Percentiles rank a stretch among this genome's conserved stretches.
Evolutionary conservation across 1,140 invertebrate species (phyloP).

Genomic region (Glossosoma conforme): DNA sequence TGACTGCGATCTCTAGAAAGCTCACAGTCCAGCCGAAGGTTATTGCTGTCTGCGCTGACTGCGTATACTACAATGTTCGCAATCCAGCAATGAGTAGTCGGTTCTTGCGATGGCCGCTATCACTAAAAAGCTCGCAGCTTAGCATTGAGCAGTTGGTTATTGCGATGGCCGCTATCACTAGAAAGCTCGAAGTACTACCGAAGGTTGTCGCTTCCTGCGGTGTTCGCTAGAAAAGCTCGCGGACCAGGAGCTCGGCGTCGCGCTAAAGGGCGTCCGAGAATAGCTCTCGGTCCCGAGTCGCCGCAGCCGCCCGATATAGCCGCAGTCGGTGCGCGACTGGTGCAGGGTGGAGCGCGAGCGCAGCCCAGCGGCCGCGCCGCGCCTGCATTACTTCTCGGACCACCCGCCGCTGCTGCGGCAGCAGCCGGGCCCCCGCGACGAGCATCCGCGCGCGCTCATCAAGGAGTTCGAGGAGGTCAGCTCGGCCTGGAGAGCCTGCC

Average conservation of each 20-base stretch:
- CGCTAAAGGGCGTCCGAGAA: background rate
- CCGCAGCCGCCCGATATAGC: conserved; percentile 33
- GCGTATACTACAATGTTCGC: too few relatives aligned
- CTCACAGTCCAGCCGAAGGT: too few relatives aligned
- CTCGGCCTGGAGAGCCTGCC: conserved; percentile 65
- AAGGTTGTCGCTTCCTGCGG: too few relatives aligned
- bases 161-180: too few relatives aligned
- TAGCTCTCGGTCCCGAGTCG: conserved; percentile 12
- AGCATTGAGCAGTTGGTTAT: too few relatives aligned
- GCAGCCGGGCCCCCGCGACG: conserved; percentile 51
- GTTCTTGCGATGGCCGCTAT: too few relatives aligned
- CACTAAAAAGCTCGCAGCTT: too few relatives aligned
- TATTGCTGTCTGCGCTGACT: too few relatives aligned
- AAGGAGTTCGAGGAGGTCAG: conserved; percentile 78
- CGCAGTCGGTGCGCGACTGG: conserved; percentile 12
- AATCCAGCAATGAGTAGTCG: too few relatives aligned
- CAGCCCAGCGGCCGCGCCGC: conserved; percentile 8
- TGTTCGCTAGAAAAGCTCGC: too few relatives aligned
- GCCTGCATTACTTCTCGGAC: conserved; percentile 68
- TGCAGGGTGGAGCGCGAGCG: conserved; percentile 19
- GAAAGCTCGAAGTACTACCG: background rate
- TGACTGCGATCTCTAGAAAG: too few relatives aligned
- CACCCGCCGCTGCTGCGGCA: conserved; percentile 53
- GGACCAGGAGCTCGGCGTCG: background rate
- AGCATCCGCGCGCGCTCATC: conserved; percentile 74